phyloP scores from a whole-genome alignment of 1,140 invertebrate species.

The Papilio aristodemus region DNA sequence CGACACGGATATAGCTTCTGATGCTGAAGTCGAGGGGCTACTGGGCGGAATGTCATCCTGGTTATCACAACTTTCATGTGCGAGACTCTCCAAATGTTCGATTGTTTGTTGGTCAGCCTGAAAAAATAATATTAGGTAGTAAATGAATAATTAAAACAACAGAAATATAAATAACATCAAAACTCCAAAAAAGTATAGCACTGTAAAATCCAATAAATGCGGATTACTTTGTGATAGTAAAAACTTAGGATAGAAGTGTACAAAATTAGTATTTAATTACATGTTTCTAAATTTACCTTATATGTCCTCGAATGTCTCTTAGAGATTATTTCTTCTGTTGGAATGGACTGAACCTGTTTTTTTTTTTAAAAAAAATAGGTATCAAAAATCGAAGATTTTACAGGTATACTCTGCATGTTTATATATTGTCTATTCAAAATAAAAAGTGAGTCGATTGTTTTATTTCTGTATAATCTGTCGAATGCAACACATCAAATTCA shows the following conservation, averaged over 20 bases:
- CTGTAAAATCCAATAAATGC: no score
- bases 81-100: not conserved
- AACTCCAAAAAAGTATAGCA: no score
- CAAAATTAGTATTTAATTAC: no score
- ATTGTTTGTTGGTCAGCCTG: not conserved
- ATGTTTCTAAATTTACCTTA: constrained; percentile 5
- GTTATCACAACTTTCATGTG: not conserved
- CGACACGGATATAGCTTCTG: not conserved
- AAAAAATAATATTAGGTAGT: not conserved
- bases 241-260: no score
- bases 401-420: no score
- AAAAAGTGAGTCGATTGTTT: no score
- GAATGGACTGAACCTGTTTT: constrained; percentile 6
- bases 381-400: no score
- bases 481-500: no score
- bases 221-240: no score
- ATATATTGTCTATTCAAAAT: no score
- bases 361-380: not conserved
- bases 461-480: no score
- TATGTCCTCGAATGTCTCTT: not conserved
- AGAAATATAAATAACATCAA: no score
- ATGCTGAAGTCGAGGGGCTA: not conserved
- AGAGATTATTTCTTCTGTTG: not conserved
- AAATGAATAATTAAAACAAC: not conserved
- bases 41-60: not conserved